A percentile compares a stretch with the other conserved stretches of the same genome.
Evolutionary conservation across 2,888 invertebrate species (phyloP).

Genomic region (Ophion ellenae): DNA sequence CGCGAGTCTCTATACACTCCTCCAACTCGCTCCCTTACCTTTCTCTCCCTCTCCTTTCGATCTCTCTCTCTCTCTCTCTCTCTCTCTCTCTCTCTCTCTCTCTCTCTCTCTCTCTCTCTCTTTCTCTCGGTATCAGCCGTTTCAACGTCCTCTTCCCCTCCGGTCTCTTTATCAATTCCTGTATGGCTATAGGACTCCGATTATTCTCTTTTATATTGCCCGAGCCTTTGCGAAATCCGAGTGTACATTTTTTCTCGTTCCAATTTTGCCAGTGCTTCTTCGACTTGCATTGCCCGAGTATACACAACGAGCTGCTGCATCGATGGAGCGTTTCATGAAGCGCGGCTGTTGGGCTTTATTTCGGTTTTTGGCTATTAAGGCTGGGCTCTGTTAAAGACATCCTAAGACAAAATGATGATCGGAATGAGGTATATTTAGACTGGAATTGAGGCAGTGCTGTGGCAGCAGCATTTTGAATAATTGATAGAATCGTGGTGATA

Average conservation of each 20-base stretch:
- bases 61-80: slow-evolving; percentile 26
- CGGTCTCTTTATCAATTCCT: slow-evolving; percentile 27
- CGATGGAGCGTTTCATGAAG: background rate
- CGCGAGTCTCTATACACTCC: slow-evolving; percentile 34
- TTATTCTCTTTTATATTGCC: slow-evolving; percentile 42
- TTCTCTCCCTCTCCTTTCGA: slow-evolving; percentile 22
- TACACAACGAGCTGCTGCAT: background rate
- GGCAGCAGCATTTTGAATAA: background rate
- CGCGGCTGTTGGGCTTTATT: background rate
- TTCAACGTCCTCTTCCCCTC: background rate
- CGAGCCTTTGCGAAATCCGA: slow-evolving; percentile 20
- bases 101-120: slow-evolving; percentile 27
- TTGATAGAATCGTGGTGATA: background rate
- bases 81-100: slow-evolving; percentile 21
- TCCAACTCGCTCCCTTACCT: slow-evolving; percentile 12
- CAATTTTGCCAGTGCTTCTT: background rate
- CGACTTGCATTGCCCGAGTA: background rate
- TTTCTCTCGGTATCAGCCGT: background rate
- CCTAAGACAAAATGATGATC: background rate
- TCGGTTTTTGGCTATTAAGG: background rate
- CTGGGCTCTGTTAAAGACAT: background rate
- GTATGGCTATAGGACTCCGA: slow-evolving; percentile 30
- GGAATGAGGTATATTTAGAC: background rate
- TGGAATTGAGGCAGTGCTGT: background rate
- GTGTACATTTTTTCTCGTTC: slow-evolving; percentile 1